A percentile compares a stretch with the other conserved stretches of the same genome.
These are phyloP conservation scores for Helogale parvula DNA, from an alignment of 2,113 vertebrate genomes.

Conservation along the genomic window DNA sequence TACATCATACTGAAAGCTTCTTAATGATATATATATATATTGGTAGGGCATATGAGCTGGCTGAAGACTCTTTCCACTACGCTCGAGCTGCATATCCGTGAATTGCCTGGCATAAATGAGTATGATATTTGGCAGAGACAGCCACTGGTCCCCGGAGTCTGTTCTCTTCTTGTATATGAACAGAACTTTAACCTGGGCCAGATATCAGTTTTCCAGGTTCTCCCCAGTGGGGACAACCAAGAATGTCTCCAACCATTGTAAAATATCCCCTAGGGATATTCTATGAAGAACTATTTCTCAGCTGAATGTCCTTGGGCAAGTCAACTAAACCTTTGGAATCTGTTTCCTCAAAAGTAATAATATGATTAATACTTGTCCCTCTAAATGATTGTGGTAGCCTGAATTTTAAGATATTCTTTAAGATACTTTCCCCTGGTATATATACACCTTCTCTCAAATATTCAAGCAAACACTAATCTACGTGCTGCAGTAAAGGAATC, in stretches of 20 bases:
- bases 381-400: neutral
- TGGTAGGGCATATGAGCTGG: neutral
- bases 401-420: neutral
- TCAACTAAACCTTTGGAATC: neutral
- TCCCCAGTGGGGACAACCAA: neutral
- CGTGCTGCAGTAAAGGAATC: neutral
- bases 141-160: neutral
- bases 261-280: neutral
- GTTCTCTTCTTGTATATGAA: neutral
- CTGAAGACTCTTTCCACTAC: neutral
- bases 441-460: neutral
- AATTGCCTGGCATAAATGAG: neutral
- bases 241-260: neutral
- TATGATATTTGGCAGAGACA: neutral
- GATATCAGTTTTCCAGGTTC: neutral
- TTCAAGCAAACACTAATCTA: neutral
- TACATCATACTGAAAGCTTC: neutral
- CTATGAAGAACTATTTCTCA: neutral
- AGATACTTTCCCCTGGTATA: neutral
- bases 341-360: neutral
- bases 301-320: neutral
- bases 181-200: constrained; percentile 13
- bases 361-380: neutral
- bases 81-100: neutral
- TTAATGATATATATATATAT: neutral